Base-by-base conservation (phyloP, 1,140 invertebrate species). In the Campoletis sonorensis region DNA sequence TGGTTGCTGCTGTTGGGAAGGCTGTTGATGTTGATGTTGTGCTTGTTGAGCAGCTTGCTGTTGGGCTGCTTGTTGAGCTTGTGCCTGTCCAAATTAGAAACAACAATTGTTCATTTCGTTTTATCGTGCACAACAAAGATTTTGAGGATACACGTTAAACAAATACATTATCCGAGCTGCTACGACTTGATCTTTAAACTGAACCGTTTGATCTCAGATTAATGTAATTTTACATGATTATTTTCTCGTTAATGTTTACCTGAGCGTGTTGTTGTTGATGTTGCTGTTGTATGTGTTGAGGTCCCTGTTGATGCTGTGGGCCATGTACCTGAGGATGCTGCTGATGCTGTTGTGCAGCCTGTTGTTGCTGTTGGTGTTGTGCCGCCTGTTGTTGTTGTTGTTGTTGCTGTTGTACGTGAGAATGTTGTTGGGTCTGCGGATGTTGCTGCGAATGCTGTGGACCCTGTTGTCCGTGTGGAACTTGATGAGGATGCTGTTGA, bases 311-410 rank as follows among this genome's bases (percentile, higher is more conserved):
- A 54, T 54, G 51, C 51, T 54, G 51, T n/a, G 81, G 86, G 18
- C 61, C 87, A 79, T 68, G 86, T 49, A 70, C 84, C 70, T 87
- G 87, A 18, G 70, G 82, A 70, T 83, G 79, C 23, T 84, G 86
- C 7, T 83, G 75, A 23, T 81, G 79, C 33, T 76, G 79, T 49
- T 76, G 79, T 8, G 16, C 18, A 18, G 51, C 51, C 18, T 18
- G 18, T 54, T 54, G 51, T 54, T 51, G 49, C 18, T 51, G 86
- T 5, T 83, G 75, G n/a, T 81, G 79, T 49, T 76, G 79, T 54
- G 16, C 18, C 2, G 51, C 51, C 51, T 18, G 18, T n/a, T 54
- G 51, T 54, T 54, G 51, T n/a, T 54, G 51, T n/a, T 18, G 51
- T 8, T 54, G 51, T 18, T 54, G 51, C n/a, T 54, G 51, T n/a